Conservation (phyloP, 2,888 invertebrate genomes). For the Galerucella nymphaeae region DNA sequence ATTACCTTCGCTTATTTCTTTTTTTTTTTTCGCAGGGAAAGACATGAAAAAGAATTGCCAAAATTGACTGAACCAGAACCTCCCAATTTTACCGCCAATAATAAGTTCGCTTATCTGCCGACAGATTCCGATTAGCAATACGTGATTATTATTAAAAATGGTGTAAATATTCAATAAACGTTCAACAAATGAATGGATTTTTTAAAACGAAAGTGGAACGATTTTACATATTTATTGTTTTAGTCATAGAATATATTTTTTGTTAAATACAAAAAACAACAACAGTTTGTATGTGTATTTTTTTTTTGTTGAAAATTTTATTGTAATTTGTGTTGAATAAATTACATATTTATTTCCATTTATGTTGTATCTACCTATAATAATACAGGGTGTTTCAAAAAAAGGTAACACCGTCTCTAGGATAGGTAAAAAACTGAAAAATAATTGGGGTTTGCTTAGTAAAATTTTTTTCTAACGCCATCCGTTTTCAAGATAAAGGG, state of each 20-base stretch:
- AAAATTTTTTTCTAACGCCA: no score
- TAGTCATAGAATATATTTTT: constrained; percentile 52
- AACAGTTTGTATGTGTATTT: constrained; percentile 52
- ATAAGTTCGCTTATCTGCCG: constrained; percentile 80
- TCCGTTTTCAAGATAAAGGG: no score
- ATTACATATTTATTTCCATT: constrained; percentile 51
- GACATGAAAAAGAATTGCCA: constrained; percentile 71
- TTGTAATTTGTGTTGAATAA: constrained; percentile 49
- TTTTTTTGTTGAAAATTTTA: constrained; percentile 53
- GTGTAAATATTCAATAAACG: constrained; percentile 39
- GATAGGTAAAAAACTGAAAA: no score
- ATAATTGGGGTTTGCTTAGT: no score
- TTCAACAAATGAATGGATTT: constrained; percentile 39
- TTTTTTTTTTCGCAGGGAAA: constrained; percentile 55
- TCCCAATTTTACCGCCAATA: constrained; percentile 81
- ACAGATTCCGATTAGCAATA: constrained; percentile 65
- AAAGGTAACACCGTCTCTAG: no score
- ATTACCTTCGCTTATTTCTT: background rate
- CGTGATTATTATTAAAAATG: constrained; percentile 37
- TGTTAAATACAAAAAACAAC: constrained; percentile 45
- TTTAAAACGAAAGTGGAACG: constrained; percentile 44
- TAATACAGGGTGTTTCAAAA: background rate
- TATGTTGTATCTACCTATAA: constrained; percentile 50
- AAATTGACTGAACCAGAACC: constrained; percentile 79
- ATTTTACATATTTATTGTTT: constrained; percentile 54